Conservation (phyloP, 2,888 invertebrate genomes). For the Nemotelus nigrinus region DNA sequence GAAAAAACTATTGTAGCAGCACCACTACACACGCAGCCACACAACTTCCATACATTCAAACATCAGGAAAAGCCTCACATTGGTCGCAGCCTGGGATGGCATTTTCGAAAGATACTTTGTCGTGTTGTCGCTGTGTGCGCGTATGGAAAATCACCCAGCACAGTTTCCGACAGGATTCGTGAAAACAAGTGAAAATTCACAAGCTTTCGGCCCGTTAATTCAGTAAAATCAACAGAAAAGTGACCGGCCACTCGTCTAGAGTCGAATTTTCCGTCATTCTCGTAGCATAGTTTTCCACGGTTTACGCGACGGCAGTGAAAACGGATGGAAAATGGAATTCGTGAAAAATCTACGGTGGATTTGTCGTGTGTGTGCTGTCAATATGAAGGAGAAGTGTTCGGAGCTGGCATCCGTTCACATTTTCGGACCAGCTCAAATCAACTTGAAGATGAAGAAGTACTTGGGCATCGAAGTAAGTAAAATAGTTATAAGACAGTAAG, state of each 20-base stretch:
- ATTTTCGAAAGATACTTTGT: constrained; percentile 24
- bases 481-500: not conserved
- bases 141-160: constrained; percentile 14
- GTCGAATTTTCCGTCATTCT: constrained; percentile 8
- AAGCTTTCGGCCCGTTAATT: not conserved
- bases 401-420: constrained; percentile 42
- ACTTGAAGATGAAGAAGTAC: constrained; percentile 47
- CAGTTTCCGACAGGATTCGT: constrained; percentile 12
- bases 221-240: not conserved
- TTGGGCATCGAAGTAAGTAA: constrained; percentile 49
- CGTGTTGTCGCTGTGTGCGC: constrained; percentile 38
- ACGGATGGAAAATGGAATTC: constrained; percentile 46
- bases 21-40: not conserved
- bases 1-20: not conserved
- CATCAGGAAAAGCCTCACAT: not conserved
- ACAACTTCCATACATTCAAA: not conserved
- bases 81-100: not conserved
- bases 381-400: constrained; percentile 47
- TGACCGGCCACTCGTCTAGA: not conserved
- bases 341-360: constrained; percentile 48
- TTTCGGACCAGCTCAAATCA: constrained; percentile 45
- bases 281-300: not conserved
- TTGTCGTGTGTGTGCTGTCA: constrained; percentile 50
- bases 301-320: not conserved
- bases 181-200: not conserved